Conservation (phyloP, 2,888 invertebrate species). For the Agrochola macilenta region DNA sequence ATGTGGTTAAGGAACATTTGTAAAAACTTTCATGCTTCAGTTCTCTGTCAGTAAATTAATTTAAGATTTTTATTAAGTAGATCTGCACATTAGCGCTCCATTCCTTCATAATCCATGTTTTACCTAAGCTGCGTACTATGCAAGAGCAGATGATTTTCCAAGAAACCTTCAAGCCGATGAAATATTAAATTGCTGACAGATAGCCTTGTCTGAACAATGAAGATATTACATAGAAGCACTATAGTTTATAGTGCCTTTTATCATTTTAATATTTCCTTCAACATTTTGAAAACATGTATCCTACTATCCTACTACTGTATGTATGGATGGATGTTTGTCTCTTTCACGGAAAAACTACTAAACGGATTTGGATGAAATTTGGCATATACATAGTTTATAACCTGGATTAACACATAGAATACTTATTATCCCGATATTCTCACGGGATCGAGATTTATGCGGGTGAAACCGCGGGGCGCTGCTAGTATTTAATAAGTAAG, state of each 20-base stretch:
- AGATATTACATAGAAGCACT: constrained; percentile 9
- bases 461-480: too few relatives aligned
- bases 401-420: too few relatives aligned
- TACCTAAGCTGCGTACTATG: constrained; percentile 18
- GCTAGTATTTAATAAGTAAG: neutral
- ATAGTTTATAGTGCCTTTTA: constrained; percentile 3
- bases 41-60: too few relatives aligned
- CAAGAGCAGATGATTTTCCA: neutral
- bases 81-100: neutral
- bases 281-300: neutral
- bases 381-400: too few relatives aligned
- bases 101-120: constrained; percentile 25
- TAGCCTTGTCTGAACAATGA: constrained; percentile 4
- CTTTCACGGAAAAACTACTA: too few relatives aligned
- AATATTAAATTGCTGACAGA: constrained; percentile 29
- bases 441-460: too few relatives aligned
- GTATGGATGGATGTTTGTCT: too few relatives aligned
- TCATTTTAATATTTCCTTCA: neutral
- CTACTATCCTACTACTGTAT: too few relatives aligned
- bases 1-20: neutral
- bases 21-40: too few relatives aligned
- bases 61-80: neutral
- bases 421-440: too few relatives aligned
- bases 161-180: constrained; percentile 4
- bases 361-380: too few relatives aligned